Base-by-base conservation (phyloP, 1,140 invertebrate species). In the Thaumetopoea pityocampa region DNA sequence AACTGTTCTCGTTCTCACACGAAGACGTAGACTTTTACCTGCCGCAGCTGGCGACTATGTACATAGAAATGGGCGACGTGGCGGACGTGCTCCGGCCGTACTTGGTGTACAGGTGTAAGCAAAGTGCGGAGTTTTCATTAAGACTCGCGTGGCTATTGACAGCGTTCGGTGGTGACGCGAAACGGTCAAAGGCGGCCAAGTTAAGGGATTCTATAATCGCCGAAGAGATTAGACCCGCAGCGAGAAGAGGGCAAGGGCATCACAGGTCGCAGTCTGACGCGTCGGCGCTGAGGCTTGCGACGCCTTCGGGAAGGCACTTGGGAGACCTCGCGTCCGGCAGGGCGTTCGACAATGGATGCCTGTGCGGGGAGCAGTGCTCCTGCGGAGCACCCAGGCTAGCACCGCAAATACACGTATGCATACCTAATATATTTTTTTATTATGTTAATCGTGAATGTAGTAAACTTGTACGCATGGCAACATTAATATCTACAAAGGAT, bases 11-110 rank as follows among this genome's bases (percentile, higher is more conserved):
- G 84, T 99, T 99, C 85, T 90, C 91, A 14, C 89, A 96, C 70
- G 87, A 89, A 49, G 95, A 98, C 52, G 95, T 99, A 18, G 97
- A 99, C 86, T 98, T 99, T 80, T 99, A 98, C 87, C 89, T 99
- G 65, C 98, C 98, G 22, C 98, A 99, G 83, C 80, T 99, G 62
- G 93, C 99, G 53, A 97, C 96, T 62, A 97, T 99, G 95, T 99
- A 98, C 70, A 96, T 99, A 86, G 96, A 99, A 84, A 97, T 98
- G 90, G 92, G 93, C 57, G 97, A 99, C 69, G 91, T 99, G 41
- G 97, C 97, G 28, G 97, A 99, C 86, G 89, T 96, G 38, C 86
- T 93, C 59, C 95, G 98, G 89, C 95, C 96, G 26, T 99, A 99
- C 88, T 88, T 99, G 60, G 90, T 98, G 47, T 89, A 96, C 86